Evolutionary conservation across 2,888 invertebrate genomes (phyloP), one percentile per base, ranked within the genome.

Genomic region (Rhagonycha lutea): DNA sequence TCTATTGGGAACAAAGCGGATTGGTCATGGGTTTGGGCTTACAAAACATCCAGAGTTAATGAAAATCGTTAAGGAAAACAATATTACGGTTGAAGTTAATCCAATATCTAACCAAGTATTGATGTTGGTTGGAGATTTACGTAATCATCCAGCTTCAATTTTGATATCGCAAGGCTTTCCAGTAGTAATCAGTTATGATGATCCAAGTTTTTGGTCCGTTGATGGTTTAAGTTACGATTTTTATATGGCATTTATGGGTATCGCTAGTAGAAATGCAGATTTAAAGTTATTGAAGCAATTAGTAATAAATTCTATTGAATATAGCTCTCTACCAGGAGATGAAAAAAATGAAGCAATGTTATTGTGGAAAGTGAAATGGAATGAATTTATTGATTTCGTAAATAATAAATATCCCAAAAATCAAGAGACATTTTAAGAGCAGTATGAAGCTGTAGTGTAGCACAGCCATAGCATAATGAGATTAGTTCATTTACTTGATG

Each of bases 11-110:
- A 77, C 78, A 10, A 89, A 93, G 0, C 92, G 92, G 81, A 91
- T 95, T 76, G 95, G 94, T 0, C 95, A 95, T 78, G 95, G 92
- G 4, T 94, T 91, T 79, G 93, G 93, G 0, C 83, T 94, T 47
- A 84, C 89, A 0, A 94, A 94, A 83, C 94, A 94, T 85, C 94
- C 94, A 0, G 78, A 89, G 18, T 87, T 94, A 0, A 83, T 93
- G 82, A 86, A 90, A 75, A 84, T 90, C 72, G 89, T 92, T 0
- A 88, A 90, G 65, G 86, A 90, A 14, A 88, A 88, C 12, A 87
- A 90, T 28, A 93, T 94, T 32, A 93, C 92, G 1, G 86, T 94
- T 61, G 94, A 95, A 87, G 89, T 94, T 0, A 93, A 92, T 85
- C 92, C 95, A 0, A 90, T 95, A 74, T 95, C 94, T 0, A 95